Evolutionary conservation across 1,140 invertebrate genomes (phyloP).

Genomic region (Drosophila bocki): DNA sequence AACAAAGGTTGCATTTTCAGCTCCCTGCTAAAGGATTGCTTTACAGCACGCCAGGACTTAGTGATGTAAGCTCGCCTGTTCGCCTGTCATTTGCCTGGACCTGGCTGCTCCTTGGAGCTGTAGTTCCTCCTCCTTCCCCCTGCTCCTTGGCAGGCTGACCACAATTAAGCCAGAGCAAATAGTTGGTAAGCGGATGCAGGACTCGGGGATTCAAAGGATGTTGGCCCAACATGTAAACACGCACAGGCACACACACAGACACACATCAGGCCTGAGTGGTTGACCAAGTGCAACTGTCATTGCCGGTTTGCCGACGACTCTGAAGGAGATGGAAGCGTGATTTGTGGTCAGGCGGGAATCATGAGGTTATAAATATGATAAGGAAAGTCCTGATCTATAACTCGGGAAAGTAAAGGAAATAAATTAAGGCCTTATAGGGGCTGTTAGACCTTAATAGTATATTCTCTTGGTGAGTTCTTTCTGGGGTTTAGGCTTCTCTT

Average conservation of each 20-base stretch:
- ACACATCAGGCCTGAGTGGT: conserved; percentile 37
- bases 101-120: conserved; percentile 2
- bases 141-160: neutral
- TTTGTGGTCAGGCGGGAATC: neutral
- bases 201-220: conserved; percentile 10
- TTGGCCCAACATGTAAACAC: conserved; percentile 58
- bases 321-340: conserved; percentile 3
- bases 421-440: neutral
- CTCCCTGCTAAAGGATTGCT: conserved; percentile 46
- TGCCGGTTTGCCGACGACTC: neutral
- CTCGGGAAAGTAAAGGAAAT: too few species aligned
- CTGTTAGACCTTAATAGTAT: neutral
- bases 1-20: conserved; percentile 43
- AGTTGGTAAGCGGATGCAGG: conserved; percentile 45
- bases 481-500: too few species aligned
- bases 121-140: neutral
- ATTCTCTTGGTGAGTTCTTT: neutral
- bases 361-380: neutral
- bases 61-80: conserved; percentile 56
- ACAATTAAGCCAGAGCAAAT: conserved; percentile 71
- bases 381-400: neutral
- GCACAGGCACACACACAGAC: conserved; percentile 44
- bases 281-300: conserved; percentile 56
- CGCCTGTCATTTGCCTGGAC: conserved; percentile 9
- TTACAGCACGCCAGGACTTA: conserved; percentile 58